A percentile compares a stretch with the other conserved stretches of the same genome.
Evolutionary conservation across 2,888 invertebrate genomes (phyloP).

Genomic region (Isotomurus palustris): DNA sequence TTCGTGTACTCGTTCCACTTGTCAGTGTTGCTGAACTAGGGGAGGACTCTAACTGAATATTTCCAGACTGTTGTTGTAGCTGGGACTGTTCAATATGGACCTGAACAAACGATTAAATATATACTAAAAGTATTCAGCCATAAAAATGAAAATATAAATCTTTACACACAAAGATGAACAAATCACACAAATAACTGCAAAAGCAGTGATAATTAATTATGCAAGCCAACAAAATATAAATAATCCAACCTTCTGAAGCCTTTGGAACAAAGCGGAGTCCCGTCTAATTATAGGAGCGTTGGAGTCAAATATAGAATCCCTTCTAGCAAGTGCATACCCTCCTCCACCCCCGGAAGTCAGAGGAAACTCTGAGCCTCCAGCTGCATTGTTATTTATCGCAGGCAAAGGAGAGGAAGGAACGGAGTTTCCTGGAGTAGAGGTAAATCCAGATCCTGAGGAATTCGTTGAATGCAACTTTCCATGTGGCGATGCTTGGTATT

Average conservation of each 20-base stretch:
- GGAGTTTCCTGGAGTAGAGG: slow-evolving; percentile 39
- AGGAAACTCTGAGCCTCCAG: slow-evolving; percentile 6
- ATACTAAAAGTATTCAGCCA: background rate
- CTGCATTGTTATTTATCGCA: slow-evolving; percentile 24
- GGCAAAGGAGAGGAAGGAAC: slow-evolving; percentile 44
- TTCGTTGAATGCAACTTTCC: slow-evolving; percentile 13
- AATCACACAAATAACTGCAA: background rate
- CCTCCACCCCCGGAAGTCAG: background rate
- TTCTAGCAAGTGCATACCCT: slow-evolving; percentile 17
- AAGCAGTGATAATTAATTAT: no score
- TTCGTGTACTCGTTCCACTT: background rate
- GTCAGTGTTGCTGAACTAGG: slow-evolving; percentile 4
- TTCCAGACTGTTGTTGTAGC: slow-evolving; percentile 18
- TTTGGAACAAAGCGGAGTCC: slow-evolving; percentile 40
- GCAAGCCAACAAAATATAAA: no score
- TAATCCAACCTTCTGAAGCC: slow-evolving; percentile 45
- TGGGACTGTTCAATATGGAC: slow-evolving; percentile 34
- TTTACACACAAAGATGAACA: background rate
- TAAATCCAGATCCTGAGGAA: background rate
- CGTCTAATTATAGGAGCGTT: slow-evolving; percentile 20
- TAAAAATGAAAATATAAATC: background rate
- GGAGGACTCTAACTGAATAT: background rate
- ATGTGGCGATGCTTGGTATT: slow-evolving; percentile 5
- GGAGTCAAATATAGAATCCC: slow-evolving; percentile 43
- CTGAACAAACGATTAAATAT: slow-evolving; percentile 15